Conservation (phyloP, 1,140 invertebrate species). For the Aphelinus certus region DNA sequence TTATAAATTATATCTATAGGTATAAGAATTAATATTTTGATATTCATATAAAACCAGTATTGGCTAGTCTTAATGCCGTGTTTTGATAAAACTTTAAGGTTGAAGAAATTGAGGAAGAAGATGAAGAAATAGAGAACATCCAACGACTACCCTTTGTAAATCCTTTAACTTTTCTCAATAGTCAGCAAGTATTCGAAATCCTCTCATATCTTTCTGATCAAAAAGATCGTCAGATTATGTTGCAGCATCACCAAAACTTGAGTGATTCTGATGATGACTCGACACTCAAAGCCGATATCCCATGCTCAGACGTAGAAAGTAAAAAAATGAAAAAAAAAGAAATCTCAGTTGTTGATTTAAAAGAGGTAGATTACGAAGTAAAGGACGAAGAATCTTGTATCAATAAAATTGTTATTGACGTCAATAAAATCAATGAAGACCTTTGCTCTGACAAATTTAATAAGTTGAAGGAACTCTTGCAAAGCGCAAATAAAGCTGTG, state of each 20-base stretch:
- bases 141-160: constrained; percentile 42
- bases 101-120: constrained; percentile 39
- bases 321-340: constrained; percentile 15
- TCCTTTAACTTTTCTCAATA: constrained; percentile 48
- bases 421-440: constrained; percentile 39
- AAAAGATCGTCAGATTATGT: constrained; percentile 19
- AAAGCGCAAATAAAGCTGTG: constrained; percentile 50
- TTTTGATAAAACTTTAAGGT: constrained; percentile 54
- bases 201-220: constrained; percentile 43
- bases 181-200: constrained; percentile 54
- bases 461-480: constrained; percentile 53
- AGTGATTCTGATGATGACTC: constrained; percentile 29
- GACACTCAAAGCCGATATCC: constrained; percentile 15
- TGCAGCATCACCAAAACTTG: background rate
- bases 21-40: too few species aligned
- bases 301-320: background rate
- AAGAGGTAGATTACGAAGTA: constrained; percentile 7
- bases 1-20: too few species aligned
- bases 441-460: constrained; percentile 53
- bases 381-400: background rate
- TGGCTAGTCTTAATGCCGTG: background rate
- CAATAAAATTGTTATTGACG: constrained; percentile 10
- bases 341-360: constrained; percentile 7
- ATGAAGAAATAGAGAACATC: constrained; percentile 47
- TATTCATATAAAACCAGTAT: too few species aligned